Evolutionary conservation across 1,140 invertebrate genomes (phyloP).

Genomic region (Caerostris extrusa): DNA sequence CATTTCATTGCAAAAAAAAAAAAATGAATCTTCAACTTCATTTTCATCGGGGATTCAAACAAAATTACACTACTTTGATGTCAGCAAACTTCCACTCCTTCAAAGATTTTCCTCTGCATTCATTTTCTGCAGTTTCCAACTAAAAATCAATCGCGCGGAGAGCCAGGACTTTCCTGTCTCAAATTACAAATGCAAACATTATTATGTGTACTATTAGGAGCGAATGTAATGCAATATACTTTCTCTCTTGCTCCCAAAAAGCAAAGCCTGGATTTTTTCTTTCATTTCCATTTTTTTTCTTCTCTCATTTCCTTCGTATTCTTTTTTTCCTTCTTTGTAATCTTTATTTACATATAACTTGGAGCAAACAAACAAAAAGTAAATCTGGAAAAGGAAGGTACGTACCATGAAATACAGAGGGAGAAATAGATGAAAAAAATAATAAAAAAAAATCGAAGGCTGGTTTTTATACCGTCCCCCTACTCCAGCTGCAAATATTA

Average conservation of each 20-base stretch:
- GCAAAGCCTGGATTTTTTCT: neutral
- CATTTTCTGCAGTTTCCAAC: neutral
- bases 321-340: constrained; percentile 10
- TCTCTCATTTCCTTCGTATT: constrained; percentile 37
- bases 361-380: constrained; percentile 41
- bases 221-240: constrained; percentile 34
- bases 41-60: neutral
- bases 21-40: neutral
- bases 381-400: neutral
- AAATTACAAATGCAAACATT: constrained; percentile 68
- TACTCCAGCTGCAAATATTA: too few species aligned
- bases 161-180: neutral
- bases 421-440: neutral
- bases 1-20: neutral
- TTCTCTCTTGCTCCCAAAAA: neutral
- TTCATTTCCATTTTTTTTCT: too few species aligned
- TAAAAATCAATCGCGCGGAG: constrained; percentile 33
- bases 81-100: neutral
- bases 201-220: constrained; percentile 54
- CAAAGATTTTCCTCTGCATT: neutral
- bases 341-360: too few species aligned
- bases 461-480: too few species aligned
- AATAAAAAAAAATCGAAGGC: neutral
- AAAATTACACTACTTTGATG: constrained; percentile 15
- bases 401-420: neutral